Evolutionary conservation across 2,797 vertebrate species (phyloP), one percentile per base, ranked within the genome.

Genomic region (Diceros bicornis): DNA sequence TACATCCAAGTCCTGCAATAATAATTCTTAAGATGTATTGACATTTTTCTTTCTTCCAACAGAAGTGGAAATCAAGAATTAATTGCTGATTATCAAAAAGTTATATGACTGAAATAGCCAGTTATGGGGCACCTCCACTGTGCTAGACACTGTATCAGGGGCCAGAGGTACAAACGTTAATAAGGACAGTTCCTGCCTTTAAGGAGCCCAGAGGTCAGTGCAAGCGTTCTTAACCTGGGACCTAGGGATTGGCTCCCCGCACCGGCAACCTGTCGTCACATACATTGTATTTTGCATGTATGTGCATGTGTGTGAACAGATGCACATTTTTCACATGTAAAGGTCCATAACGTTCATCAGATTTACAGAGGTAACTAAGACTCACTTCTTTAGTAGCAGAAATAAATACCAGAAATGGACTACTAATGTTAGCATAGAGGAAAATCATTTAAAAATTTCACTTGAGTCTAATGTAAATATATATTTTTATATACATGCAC

Each of bases 161-260:
- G 17, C 16, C 23, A 74, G 52, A 66, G 64, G 20, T 7, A 41
- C 23, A 18, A 68, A 41, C 12, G 2, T 3, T 20, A 21, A 0
- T 1, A 50, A 88, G 23, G 5, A 4, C 32, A 27, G 27, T 2
- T 17, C 23, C 62, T 20, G 4, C 16, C 52, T 59, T 71, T 44
- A 37, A 41, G 79, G 47, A 72, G 14, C 3, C 21, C 71, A 37
- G 11, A 81, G 34, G 27, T 87, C 66, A 62, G 34, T 12, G 29
- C 4, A 17, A 17, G 32, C 10, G 52, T 20, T 17, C n/a, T 14
- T 17, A 27, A 32, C 23, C 12, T 57, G 68, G 21, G 23, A 68
- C 16, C 12, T 2, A 1, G 4, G 2, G 27, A 34, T 0, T 0
- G 9, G 8, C 57, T 23, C 1, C 4, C 6, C 4, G 8, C 10